Base-by-base conservation (phyloP, 2,113 vertebrate genomes). In the Callaeas wilsoni region DNA sequence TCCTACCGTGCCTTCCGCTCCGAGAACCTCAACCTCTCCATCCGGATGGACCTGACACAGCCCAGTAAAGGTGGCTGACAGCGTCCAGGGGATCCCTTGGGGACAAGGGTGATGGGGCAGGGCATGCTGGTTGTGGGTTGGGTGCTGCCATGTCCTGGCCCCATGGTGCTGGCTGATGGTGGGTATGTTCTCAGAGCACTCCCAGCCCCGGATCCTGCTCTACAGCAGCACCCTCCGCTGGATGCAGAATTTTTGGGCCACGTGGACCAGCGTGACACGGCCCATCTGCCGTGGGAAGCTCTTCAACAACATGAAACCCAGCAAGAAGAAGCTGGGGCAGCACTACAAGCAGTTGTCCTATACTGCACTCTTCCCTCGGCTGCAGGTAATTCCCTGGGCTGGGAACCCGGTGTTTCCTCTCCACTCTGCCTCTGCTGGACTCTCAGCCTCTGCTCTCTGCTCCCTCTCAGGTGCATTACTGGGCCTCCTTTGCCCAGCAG, bases 211-310 rank as follows among this genome's bases (percentile, higher is more conserved):
- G 96, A 99, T 99, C 96, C 98, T 99, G 90, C 98, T 99, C 59
- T 99, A 99, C 93, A 99, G 99, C 98, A 99, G 99, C 98, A 99
- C 99, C 7, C 97, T 99, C 80, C 99, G 99, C 77, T 99, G 99
- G 99, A 99, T 99, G 99, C 99, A 99, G 94, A 99, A 99, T 97
- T 99, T 99, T 85, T 99, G 99, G 99, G 99, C 99, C 87, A 99
- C 99, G 0, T 99, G 99, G 99, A 99, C 98, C 78, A 98, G 98
- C 1, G 98, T 99, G 65, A 99, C 99, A 6, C 98, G 99, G 29
- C 99, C 99, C 35, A 99, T 99, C 96, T 99, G 99, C 96, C 98
- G 99, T 47, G 99, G 99, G 73, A 99, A 99, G 90, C 99, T 99
- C 92, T 99, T 99, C 90, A 98, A 98, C 94, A 99, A 99, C 97